phyloP scores from a whole-genome alignment of 2,797 vertebrate genomes.

The Poeciliopsis paucimaculata region DNA sequence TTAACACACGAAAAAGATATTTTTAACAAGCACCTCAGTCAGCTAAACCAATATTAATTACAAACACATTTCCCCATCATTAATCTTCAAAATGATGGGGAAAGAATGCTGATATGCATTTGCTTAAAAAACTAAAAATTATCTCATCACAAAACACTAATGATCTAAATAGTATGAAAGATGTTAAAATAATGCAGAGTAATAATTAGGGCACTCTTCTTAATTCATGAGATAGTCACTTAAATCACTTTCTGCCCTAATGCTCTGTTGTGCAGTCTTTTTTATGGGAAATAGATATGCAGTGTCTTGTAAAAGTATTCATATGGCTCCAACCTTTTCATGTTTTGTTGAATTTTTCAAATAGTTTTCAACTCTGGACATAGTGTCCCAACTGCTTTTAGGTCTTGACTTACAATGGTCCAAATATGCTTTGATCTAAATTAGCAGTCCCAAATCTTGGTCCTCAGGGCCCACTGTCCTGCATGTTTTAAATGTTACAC shows the following conservation, averaged over 20 bases:
- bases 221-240: neutral
- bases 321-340: neutral
- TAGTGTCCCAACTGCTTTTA: neutral
- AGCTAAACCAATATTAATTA: slow-evolving; percentile 14
- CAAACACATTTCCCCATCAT: neutral
- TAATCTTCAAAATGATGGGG: neutral
- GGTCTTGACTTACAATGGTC: neutral
- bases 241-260: slow-evolving; percentile 5
- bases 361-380: neutral
- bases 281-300: slow-evolving; percentile 16
- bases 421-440: neutral
- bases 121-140: neutral
- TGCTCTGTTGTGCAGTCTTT: slow-evolving; percentile 5
- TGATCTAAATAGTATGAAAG: slow-evolving; percentile 6
- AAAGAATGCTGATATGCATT: neutral
- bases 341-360: neutral
- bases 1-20: slow-evolving; percentile 30
- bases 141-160: neutral
- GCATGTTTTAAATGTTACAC: too few species aligned
- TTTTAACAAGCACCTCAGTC: slow-evolving; percentile 27
- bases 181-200: neutral
- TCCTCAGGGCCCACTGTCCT: too few species aligned
- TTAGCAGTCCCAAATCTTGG: too few species aligned
- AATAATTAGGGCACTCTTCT: slow-evolving; percentile 3
- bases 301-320: neutral